Evolutionary conservation across 1,140 invertebrate species (phyloP).

Genomic region (Epicauta chinensis): DNA sequence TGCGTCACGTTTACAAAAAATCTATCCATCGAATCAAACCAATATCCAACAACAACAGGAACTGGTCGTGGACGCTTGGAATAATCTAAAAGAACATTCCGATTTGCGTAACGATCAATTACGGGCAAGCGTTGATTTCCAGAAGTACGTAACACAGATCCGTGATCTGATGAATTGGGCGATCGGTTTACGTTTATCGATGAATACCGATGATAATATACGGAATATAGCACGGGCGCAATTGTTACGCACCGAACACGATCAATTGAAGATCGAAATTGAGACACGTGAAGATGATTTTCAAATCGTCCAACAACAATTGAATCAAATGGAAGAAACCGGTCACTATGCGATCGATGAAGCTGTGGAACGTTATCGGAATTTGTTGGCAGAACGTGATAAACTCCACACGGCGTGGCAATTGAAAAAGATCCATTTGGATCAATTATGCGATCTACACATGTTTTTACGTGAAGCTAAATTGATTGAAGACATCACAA

Average conservation of each 20-base stretch:
- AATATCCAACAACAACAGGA: constrained; percentile 66
- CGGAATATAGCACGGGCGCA: constrained; percentile 83
- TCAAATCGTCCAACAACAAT: constrained; percentile 67
- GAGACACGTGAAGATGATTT: constrained; percentile 89
- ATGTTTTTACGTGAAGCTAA: constrained; percentile 93
- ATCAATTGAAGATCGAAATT: constrained; percentile 88
- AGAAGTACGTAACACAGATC: constrained; percentile 75
- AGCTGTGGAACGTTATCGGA: constrained; percentile 70
- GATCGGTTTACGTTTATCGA: constrained; percentile 66
- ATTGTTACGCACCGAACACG: constrained; percentile 81
- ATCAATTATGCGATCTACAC: constrained; percentile 91
- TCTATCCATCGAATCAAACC: constrained; percentile 87
- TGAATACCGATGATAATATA: constrained; percentile 76
- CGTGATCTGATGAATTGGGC: constrained; percentile 89
- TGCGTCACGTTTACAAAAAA: constrained; percentile 73
- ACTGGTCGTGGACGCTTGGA: constrained; percentile 83
- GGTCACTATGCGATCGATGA: constrained; percentile 72
- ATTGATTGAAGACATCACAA: constrained; percentile 83
- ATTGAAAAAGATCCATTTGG: constrained; percentile 80
- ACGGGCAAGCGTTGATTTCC: constrained; percentile 81
- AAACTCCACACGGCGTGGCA: constrained; percentile 81
- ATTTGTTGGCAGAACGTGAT: constrained; percentile 71
- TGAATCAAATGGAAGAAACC: constrained; percentile 76
- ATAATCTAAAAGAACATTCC: constrained; percentile 74
- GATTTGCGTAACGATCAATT: constrained; percentile 72